Percentiles rank a stretch among this genome's conserved stretches.
These are phyloP conservation scores for Hypsibius dujardini DNA, from an alignment of 1,140 invertebrate species.

Conservation along the genomic window DNA sequence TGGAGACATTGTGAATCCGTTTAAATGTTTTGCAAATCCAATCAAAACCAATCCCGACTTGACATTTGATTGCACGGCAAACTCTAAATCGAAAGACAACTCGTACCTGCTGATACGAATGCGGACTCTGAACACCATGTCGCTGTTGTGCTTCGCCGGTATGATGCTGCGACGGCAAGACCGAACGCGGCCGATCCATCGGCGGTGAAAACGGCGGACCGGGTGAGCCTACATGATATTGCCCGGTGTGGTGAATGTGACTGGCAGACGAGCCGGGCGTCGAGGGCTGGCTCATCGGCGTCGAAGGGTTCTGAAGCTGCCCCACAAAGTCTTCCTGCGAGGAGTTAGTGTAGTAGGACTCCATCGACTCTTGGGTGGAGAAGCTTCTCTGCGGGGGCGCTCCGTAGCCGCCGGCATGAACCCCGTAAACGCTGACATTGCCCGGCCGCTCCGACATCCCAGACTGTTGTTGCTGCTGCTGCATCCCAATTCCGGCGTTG, in stretches of 20 bases:
- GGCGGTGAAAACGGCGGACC: constrained; percentile 18
- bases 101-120: constrained; percentile 38
- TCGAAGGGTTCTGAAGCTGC: constrained; percentile 3
- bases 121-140: constrained; percentile 24
- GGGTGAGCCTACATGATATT: constrained; percentile 19
- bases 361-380: neutral
- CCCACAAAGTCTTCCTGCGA: neutral
- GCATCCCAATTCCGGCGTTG: neutral
- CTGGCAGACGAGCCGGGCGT: constrained; percentile 14
- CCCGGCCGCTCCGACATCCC: too few species aligned
- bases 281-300: constrained; percentile 21
- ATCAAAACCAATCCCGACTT: constrained; percentile 44
- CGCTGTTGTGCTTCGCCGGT: constrained; percentile 25
- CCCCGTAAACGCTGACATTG: too few species aligned
- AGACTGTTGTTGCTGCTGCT: too few species aligned
- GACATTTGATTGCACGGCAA: constrained; percentile 59
- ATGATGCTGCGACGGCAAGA: constrained; percentile 24
- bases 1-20: constrained; percentile 4
- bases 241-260: constrained; percentile 10
- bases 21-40: too few species aligned
- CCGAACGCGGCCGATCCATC: constrained; percentile 18
- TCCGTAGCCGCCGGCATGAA: too few species aligned
- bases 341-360: neutral
- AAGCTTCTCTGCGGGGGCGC: neutral
- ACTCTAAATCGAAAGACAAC: too few species aligned